A percentile compares a stretch with the other conserved stretches of the same genome.
Conservation (phyloP, 2,113 vertebrate species). For the Petroica traversi region DNA sequence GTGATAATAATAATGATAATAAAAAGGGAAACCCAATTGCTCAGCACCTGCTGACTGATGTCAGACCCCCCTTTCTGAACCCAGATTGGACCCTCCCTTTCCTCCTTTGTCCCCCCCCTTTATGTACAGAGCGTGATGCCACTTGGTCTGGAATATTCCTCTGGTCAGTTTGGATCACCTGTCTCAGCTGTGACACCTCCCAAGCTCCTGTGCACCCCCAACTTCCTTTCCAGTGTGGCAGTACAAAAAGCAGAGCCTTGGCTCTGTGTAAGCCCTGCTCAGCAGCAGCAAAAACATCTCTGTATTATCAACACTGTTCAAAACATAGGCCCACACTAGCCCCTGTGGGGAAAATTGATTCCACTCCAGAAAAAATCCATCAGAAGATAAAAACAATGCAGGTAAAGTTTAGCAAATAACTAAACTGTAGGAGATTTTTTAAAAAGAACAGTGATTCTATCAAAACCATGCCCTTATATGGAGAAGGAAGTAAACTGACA, state of each 20-base stretch:
- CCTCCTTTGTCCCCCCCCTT: neutral
- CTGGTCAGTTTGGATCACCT: neutral
- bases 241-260: neutral
- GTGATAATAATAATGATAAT: neutral
- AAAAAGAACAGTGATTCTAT: neutral
- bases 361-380: neutral
- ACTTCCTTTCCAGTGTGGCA: neutral
- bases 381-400: neutral
- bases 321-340: neutral
- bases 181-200: neutral
- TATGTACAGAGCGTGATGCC: neutral
- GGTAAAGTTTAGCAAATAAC: neutral
- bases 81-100: neutral
- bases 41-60: neutral
- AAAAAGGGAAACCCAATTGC: neutral
- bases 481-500: neutral
- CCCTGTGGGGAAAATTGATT: neutral
- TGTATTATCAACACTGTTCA: neutral
- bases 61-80: neutral
- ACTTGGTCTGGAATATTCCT: neutral
- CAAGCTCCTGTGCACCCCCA: rapidly evolving
- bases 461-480: neutral
- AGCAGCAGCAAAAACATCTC: neutral
- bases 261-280: neutral
- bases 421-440: neutral